These are phyloP conservation scores for Perognathus longimembris DNA, from an alignment of 2,113 vertebrate genomes.

Conservation along the genomic window DNA sequence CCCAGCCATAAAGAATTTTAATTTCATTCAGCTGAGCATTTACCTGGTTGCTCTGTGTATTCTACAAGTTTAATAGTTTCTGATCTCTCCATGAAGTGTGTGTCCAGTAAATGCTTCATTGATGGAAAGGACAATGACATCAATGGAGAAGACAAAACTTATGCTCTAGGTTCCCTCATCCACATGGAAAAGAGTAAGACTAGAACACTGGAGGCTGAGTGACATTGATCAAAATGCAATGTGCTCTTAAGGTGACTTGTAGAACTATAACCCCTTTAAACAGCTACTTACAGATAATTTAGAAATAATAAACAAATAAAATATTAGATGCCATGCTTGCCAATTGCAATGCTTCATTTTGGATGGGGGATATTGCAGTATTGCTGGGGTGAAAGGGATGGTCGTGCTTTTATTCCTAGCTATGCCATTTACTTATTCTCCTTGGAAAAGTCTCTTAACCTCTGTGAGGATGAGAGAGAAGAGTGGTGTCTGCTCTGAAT, in stretches of 20 bases:
- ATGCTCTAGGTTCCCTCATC: background rate
- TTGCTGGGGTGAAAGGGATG: too few relatives aligned
- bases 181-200: background rate
- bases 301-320: too few relatives aligned
- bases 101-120: background rate
- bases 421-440: constrained; percentile 3
- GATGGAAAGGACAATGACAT: background rate
- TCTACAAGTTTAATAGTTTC: constrained; percentile 17
- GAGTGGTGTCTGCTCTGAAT: background rate
- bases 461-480: background rate
- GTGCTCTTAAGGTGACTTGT: too few relatives aligned
- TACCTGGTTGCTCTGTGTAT: constrained; percentile 49
- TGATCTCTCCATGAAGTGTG: background rate
- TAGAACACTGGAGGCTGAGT: background rate
- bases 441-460: background rate
- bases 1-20: constrained; percentile 27
- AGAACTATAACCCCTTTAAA: too few relatives aligned
- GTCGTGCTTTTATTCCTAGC: background rate
- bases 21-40: constrained; percentile 49
- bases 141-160: background rate
- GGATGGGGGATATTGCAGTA: background rate
- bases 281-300: too few relatives aligned
- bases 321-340: background rate
- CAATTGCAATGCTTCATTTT: background rate
- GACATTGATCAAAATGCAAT: too few relatives aligned